A percentile compares a stretch with the other conserved stretches of the same genome.
These are phyloP conservation scores for Oreochromis aureus DNA, from an alignment of 2,113 vertebrate species.

Conservation along the genomic window DNA sequence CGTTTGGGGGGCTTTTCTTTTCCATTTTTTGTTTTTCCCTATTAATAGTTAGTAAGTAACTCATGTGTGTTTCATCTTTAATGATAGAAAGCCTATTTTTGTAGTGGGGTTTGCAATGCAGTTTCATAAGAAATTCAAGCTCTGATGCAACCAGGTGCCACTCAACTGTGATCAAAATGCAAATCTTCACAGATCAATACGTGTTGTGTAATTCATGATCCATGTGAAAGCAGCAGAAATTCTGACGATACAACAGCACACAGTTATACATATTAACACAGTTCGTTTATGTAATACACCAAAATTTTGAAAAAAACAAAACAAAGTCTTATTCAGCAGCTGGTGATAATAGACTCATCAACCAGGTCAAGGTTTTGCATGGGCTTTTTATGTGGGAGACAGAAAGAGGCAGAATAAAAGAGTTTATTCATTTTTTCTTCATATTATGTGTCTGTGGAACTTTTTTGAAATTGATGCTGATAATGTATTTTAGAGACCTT, in stretches of 20 bases:
- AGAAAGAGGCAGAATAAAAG: not conserved
- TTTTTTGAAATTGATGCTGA: not conserved
- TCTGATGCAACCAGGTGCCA: not conserved
- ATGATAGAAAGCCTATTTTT: not conserved
- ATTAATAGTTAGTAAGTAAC: not conserved
- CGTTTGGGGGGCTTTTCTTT: rapidly evolving
- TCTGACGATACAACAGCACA: not conserved
- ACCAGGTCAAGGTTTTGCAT: not conserved
- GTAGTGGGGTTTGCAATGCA: not conserved
- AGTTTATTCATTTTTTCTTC: not conserved
- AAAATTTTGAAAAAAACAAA: rapidly evolving
- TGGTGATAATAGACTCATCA: not conserved
- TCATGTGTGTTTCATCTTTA: not conserved
- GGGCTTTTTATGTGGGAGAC: not conserved
- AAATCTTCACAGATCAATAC: not conserved
- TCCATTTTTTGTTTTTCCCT: not conserved
- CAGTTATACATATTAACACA: not conserved
- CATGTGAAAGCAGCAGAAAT: not conserved
- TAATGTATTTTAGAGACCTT: not conserved
- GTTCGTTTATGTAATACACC: not conserved
- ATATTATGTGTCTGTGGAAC: not conserved
- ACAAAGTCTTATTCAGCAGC: not conserved
- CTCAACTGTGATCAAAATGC: not conserved
- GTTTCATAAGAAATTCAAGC: not conserved
- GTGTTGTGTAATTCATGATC: not conserved